phyloP scores from a whole-genome alignment of 2,113 vertebrate genomes.

The Osmerus mordax region DNA sequence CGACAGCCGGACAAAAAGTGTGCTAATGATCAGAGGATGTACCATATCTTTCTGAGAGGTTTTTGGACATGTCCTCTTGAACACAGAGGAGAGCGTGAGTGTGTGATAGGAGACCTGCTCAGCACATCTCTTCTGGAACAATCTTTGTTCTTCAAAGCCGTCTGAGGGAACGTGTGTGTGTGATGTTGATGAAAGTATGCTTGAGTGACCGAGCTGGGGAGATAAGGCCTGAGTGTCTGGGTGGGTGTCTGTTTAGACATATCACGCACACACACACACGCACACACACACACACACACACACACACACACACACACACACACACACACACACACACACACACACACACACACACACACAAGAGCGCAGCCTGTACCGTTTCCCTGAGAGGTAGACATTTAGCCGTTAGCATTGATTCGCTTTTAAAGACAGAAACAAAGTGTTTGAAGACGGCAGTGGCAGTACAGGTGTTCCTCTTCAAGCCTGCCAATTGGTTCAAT shows the following conservation, averaged over 20 bases:
- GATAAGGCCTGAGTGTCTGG: constrained; percentile 47
- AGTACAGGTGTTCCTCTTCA: constrained; percentile 45
- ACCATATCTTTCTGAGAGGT: constrained; percentile 27
- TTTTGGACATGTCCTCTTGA: constrained; percentile 45
- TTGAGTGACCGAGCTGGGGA: constrained; percentile 37
- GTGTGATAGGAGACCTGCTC: constrained; percentile 36
- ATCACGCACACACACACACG: constrained; percentile 10
- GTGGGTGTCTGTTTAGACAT: neutral
- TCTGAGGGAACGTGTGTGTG: neutral
- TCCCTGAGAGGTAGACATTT: constrained; percentile 15
- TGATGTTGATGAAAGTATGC: constrained; percentile 31
- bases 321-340: constrained; percentile 2
- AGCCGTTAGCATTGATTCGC: constrained; percentile 22
- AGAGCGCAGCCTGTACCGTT: constrained; percentile 16
- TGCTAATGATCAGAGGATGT: constrained; percentile 34
- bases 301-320: constrained; percentile 8
- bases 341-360: neutral
- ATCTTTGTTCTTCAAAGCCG: constrained; percentile 22
- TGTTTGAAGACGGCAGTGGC: constrained; percentile 36
- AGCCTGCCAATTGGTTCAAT: constrained; percentile 27
- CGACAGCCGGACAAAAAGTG: neutral
- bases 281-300: neutral
- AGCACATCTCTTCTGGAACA: constrained; percentile 11
- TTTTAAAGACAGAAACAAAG: constrained; percentile 4
- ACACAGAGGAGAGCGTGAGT: constrained; percentile 22